Conservation (phyloP, 1,140 invertebrate species). For the Drosophila subobscura region DNA sequence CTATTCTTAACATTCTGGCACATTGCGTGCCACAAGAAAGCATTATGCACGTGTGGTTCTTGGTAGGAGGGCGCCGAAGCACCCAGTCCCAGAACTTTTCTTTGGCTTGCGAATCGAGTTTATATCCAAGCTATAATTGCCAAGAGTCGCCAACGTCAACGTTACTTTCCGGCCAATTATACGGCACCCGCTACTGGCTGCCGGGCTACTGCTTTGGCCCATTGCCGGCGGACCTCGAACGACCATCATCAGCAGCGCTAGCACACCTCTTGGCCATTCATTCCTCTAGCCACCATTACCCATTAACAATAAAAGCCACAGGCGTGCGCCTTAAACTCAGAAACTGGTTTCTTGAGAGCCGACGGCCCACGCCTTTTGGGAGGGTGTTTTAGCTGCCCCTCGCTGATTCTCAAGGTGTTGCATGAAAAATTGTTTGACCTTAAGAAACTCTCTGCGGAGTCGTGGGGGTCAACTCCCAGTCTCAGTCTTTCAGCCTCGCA, state of each 20-base stretch:
- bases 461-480: background rate
- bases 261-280: constrained; percentile 9
- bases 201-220: constrained; percentile 13
- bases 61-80: background rate
- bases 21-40: constrained; percentile 57
- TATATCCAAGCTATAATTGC: constrained; percentile 32
- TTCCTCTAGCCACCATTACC: background rate
- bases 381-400: constrained; percentile 16
- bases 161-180: constrained; percentile 66
- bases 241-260: background rate
- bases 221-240: constrained; percentile 29
- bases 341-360: constrained; percentile 8
- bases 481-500: background rate
- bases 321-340: no score
- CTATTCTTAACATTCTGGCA: constrained; percentile 59
- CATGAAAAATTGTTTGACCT: constrained; percentile 70
- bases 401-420: constrained; percentile 67
- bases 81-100: background rate
- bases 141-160: constrained; percentile 44
- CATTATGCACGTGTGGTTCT: constrained; percentile 15
- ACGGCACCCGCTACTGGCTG: constrained; percentile 24
- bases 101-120: constrained; percentile 23
- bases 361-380: background rate
- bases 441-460: constrained; percentile 33
- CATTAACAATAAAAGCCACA: constrained; percentile 35